These are phyloP conservation scores for Dinothrombium tinctorium DNA, from an alignment of 1,140 invertebrate species.

Conservation along the genomic window DNA sequence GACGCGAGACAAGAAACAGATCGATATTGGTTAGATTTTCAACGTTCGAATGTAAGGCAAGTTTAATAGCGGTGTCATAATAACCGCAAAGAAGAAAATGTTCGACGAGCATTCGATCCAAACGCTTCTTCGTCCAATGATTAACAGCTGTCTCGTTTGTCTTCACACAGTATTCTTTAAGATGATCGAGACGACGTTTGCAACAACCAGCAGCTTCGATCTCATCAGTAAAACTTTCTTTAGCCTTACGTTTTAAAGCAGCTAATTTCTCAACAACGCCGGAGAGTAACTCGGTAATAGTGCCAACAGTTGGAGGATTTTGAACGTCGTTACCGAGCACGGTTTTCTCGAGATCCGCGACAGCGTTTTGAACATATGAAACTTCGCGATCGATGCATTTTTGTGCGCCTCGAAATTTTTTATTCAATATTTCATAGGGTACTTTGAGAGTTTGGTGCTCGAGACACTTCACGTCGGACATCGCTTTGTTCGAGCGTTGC, in stretches of 20 bases:
- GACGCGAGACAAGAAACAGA: constrained; percentile 63
- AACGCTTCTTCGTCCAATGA: constrained; percentile 52
- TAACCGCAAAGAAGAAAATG: constrained; percentile 86
- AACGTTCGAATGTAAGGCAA: constrained; percentile 56
- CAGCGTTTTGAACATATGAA: constrained; percentile 51
- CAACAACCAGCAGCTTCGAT: constrained; percentile 58
- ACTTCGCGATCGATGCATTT: constrained; percentile 80
- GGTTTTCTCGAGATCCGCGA: constrained; percentile 53
- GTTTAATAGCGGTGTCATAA: constrained; percentile 60
- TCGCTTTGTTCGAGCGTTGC: no score
- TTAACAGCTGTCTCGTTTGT: constrained; percentile 3
- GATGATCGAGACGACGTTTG: constrained; percentile 68
- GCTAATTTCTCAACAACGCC: constrained; percentile 70
- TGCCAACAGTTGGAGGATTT: constrained; percentile 23
- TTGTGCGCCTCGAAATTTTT: constrained; percentile 82
- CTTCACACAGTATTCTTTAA: constrained; percentile 45
- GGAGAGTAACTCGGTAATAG: constrained; percentile 53
- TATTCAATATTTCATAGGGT: constrained; percentile 92
- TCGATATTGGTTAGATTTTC: constrained; percentile 67
- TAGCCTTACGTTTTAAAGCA: constrained; percentile 74
- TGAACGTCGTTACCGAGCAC: constrained; percentile 18
- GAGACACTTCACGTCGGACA: constrained; percentile 58
- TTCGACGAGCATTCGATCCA: constrained; percentile 86
- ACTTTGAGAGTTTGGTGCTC: constrained; percentile 89
- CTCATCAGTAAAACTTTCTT: constrained; percentile 74